A percentile compares a stretch with the other conserved stretches of the same genome.
Evolutionary conservation across 2,113 vertebrate species (phyloP).

Genomic region (Pogona vitticeps): DNA sequence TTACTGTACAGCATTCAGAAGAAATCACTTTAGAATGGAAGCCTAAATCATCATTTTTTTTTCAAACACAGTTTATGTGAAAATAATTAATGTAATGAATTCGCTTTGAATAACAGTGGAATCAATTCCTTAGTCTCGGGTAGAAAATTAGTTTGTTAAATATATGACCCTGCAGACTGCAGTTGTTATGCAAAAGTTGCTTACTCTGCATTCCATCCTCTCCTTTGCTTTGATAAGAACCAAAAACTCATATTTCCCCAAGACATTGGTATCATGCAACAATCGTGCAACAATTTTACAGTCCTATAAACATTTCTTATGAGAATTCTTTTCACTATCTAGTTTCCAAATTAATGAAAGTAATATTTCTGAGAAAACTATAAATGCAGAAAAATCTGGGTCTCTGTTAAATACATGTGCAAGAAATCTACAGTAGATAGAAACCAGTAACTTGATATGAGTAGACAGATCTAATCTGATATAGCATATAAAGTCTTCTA

Average conservation of each 20-base stretch:
- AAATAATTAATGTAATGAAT: background rate
- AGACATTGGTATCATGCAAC: background rate
- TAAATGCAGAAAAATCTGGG: background rate
- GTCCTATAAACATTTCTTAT: background rate
- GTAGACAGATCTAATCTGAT: background rate
- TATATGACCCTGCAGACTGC: background rate
- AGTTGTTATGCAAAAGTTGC: background rate
- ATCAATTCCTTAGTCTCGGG: background rate
- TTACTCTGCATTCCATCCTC: background rate
- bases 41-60: background rate
- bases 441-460: background rate
- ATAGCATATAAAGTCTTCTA: background rate
- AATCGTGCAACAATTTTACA: background rate
- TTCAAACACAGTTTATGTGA: background rate
- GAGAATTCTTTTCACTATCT: background rate
- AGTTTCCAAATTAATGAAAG: background rate
- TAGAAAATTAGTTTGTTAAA: background rate
- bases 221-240: background rate
- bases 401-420: background rate
- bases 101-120: background rate
- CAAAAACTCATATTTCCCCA: background rate
- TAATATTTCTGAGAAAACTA: conserved; percentile 12
- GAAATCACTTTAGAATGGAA: background rate
- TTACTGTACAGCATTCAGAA: no score
- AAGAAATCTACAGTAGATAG: background rate